Evolutionary conservation across 2,113 vertebrate species (phyloP).

Genomic region (Calyptomena viridis): DNA sequence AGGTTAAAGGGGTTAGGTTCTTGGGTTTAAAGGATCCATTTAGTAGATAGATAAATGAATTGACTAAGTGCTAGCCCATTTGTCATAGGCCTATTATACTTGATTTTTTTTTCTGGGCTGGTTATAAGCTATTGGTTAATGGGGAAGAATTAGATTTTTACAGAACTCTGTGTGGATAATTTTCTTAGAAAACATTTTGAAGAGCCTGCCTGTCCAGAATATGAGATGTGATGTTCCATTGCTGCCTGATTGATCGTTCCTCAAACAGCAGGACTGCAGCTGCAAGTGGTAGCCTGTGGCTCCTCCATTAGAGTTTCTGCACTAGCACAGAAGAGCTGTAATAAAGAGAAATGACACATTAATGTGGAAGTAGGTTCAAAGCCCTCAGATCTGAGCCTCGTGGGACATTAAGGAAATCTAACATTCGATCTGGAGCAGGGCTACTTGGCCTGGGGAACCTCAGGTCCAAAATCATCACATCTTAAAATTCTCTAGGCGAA

Average conservation of each 20-base stretch:
- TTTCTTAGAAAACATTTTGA: conserved; percentile 55
- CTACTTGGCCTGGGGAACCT: not conserved
- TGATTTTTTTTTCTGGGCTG: conserved; percentile 6
- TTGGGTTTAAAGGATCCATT: conserved; percentile 17
- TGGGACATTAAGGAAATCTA: not conserved
- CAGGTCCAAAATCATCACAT: not conserved
- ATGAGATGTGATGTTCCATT: conserved; percentile 9
- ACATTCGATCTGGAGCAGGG: not conserved
- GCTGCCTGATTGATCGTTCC: conserved; percentile 3
- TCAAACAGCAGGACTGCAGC: conserved; percentile 6
- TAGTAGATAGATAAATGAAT: conserved; percentile 22
- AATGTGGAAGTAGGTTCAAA: not conserved
- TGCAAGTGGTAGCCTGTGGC: conserved; percentile 46
- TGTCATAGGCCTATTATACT: conserved; percentile 31
- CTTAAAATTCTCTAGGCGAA: not conserved
- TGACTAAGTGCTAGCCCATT: conserved; percentile 14
- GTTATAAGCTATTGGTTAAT: conserved; percentile 41
- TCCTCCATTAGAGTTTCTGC: not conserved
- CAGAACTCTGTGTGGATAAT: conserved; percentile 39
- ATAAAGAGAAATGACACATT: not conserved
- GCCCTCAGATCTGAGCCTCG: not conserved
- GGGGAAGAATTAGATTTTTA: conserved; percentile 58
- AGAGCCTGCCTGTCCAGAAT: conserved; percentile 20
- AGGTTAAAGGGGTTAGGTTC: conserved; percentile 20
- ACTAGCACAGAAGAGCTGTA: not conserved